Conservation (phyloP, 2,113 vertebrate genomes). For the Centropristis striata region DNA sequence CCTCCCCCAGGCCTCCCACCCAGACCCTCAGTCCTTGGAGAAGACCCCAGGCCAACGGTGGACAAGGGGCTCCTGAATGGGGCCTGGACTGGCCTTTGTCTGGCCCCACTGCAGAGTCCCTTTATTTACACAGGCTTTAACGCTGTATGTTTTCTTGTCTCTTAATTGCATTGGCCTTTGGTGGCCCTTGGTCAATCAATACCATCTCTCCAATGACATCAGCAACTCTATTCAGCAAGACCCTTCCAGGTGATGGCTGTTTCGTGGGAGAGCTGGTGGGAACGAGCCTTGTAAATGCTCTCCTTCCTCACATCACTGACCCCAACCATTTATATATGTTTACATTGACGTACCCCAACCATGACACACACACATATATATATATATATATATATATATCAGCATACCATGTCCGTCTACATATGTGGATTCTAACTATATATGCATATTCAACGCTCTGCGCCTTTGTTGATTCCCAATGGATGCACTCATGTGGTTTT, state of each 20-base stretch:
- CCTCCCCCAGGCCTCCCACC: constrained; percentile 77
- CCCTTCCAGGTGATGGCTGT: constrained; percentile 76
- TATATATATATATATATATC: neutral
- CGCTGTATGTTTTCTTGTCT: constrained; percentile 84
- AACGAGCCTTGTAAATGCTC: constrained; percentile 41
- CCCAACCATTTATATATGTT: neutral
- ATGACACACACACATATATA: neutral
- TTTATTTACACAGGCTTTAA: constrained; percentile 88
- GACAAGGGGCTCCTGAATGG: constrained; percentile 84
- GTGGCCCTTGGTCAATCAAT: constrained; percentile 82
- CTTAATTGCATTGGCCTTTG: constrained; percentile 87
- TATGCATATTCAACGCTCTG: neutral
- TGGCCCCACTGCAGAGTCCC: constrained; percentile 73
- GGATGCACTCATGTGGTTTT: neutral
- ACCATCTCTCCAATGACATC: constrained; percentile 81
- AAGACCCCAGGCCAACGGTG: constrained; percentile 81
- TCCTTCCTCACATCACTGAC: constrained; percentile 13
- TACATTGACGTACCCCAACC: neutral
- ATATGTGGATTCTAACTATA: neutral
- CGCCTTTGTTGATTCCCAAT: constrained; percentile 18
- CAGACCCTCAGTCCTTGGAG: constrained; percentile 77
- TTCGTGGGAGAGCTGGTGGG: constrained; percentile 69
- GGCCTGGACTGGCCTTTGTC: constrained; percentile 82
- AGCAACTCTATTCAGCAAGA: constrained; percentile 75
- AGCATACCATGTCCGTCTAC: constrained; percentile 4